Conservation (phyloP, 2,888 invertebrate species). For the Mylabris sibirica region DNA sequence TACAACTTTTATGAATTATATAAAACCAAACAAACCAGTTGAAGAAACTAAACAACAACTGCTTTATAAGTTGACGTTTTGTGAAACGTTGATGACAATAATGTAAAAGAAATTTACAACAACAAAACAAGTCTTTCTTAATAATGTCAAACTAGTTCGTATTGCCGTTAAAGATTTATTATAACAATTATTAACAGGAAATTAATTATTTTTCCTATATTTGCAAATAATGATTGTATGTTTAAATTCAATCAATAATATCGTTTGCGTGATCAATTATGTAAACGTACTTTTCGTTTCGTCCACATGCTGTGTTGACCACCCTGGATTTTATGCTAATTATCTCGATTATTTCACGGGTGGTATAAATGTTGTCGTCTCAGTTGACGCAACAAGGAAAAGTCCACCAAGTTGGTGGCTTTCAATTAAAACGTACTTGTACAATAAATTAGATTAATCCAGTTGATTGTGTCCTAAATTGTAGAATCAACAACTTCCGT, state of each 20-base stretch:
- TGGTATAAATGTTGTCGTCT: background rate
- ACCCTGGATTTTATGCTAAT: conserved; percentile 3
- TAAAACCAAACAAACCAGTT: too few relatives aligned
- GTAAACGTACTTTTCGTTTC: background rate
- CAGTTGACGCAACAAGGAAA: background rate
- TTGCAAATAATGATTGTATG: background rate
- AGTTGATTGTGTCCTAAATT: too few relatives aligned
- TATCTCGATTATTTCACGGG: background rate
- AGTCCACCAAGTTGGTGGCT: background rate
- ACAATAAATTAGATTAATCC: too few relatives aligned
- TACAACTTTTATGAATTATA: too few relatives aligned
- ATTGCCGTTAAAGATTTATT: background rate
- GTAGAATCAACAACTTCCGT: too few relatives aligned
- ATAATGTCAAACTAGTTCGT: background rate
- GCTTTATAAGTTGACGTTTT: too few relatives aligned
- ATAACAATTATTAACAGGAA: background rate
- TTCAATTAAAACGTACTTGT: too few relatives aligned
- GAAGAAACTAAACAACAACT: too few relatives aligned
- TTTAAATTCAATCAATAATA: conserved; percentile 2
- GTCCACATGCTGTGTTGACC: background rate
- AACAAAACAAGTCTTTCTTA: too few relatives aligned
- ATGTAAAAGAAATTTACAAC: too few relatives aligned
- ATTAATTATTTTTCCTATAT: background rate
- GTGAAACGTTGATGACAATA: too few relatives aligned
- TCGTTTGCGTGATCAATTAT: conserved; percentile 4